Percentiles rank a stretch among this genome's conserved stretches.
Conservation (phyloP, 2,797 vertebrate species). For the Poeciliopsis gracilis region DNA sequence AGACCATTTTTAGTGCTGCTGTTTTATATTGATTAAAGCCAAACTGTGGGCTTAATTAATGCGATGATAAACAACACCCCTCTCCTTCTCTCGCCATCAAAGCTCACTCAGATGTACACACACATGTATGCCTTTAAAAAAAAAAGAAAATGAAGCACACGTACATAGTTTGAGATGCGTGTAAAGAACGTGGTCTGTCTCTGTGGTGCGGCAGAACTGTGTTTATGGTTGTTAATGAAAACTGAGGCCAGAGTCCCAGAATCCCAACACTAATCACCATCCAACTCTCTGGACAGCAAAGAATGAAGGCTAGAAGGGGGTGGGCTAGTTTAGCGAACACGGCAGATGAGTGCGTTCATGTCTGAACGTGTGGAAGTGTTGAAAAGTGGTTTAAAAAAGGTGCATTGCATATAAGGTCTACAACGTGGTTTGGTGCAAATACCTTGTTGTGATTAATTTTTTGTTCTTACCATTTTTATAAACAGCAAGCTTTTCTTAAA, state of each 20-base stretch:
- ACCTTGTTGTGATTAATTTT: background rate
- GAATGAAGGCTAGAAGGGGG: background rate
- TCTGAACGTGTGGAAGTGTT: constrained; percentile 33
- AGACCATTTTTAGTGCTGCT: constrained; percentile 28
- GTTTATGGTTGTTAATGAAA: constrained; percentile 77
- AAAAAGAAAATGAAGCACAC: constrained; percentile 22
- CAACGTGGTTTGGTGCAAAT: background rate
- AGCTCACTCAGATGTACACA: constrained; percentile 46
- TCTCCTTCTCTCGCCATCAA: constrained; percentile 57
- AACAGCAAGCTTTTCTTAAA: background rate
- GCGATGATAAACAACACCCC: constrained; percentile 75
- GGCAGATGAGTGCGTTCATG: constrained; percentile 25
- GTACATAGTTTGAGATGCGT: constrained; percentile 19
- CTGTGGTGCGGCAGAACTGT: constrained; percentile 63
- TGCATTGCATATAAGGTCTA: constrained; percentile 1
- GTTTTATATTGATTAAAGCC: constrained; percentile 78
- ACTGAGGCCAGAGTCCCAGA: constrained; percentile 68
- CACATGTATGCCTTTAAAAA: constrained; percentile 15
- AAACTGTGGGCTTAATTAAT: constrained; percentile 73
- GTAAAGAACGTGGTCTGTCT: constrained; percentile 51
- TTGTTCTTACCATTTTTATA: background rate
- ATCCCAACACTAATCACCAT: constrained; percentile 75
- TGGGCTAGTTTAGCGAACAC: constrained; percentile 10
- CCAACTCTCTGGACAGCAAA: constrained; percentile 65
- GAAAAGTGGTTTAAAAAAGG: constrained; percentile 8